phyloP scores from a whole-genome alignment of 2,797 vertebrate genomes.

The Helicolenus hilgendorfi region DNA sequence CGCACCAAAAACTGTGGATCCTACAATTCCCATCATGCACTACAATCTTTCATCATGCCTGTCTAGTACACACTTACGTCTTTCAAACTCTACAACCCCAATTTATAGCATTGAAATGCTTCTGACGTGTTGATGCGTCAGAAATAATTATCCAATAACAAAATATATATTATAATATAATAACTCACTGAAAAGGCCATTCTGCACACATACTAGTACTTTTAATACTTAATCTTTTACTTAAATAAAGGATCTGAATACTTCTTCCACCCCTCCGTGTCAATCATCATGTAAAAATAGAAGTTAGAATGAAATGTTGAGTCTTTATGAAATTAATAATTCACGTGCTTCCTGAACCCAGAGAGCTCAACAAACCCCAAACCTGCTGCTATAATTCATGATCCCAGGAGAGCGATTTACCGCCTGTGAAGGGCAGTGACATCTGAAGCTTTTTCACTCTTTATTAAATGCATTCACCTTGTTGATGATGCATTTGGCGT shows the following conservation, averaged over 20 bases:
- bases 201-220: rapidly evolving
- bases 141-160: background rate
- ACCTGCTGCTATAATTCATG: background rate
- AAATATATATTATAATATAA: background rate
- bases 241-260: background rate
- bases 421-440: conserved; percentile 3
- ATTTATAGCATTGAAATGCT: background rate
- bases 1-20: background rate
- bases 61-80: background rate
- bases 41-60: rapidly evolving
- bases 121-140: background rate
- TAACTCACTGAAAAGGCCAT: background rate
- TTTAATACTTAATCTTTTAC: background rate
- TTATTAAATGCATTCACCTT: conserved; percentile 56
- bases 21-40: conserved; percentile 1
- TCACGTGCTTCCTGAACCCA: background rate
- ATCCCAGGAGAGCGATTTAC: conserved; percentile 13
- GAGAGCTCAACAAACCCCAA: background rate
- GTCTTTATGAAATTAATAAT: background rate
- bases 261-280: rapidly evolving
- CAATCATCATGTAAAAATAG: background rate
- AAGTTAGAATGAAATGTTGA: background rate
- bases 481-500: conserved; percentile 27
- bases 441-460: background rate
- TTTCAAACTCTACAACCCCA: background rate